Conservation (phyloP, 2,113 vertebrate genomes). For the Pelodiscus sinensis region DNA sequence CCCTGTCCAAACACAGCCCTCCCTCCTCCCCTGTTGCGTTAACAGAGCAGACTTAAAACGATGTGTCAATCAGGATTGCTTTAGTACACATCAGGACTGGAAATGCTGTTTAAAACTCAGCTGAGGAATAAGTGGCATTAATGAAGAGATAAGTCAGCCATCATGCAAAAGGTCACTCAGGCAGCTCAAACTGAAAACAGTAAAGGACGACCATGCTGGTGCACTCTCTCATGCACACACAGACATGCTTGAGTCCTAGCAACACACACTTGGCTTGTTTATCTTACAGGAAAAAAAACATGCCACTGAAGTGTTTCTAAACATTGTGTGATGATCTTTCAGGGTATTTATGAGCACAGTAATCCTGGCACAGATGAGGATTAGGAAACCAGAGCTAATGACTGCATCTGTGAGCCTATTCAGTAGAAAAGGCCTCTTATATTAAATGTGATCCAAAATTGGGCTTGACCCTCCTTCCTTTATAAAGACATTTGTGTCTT, state of each 20-base stretch:
- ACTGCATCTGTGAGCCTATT: neutral
- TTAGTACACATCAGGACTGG: neutral
- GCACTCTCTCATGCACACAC: neutral
- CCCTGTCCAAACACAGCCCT: neutral
- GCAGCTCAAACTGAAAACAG: neutral
- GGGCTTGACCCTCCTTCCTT: neutral
- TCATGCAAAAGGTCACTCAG: neutral
- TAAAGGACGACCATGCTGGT: neutral
- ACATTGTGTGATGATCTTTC: neutral
- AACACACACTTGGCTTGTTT: neutral
- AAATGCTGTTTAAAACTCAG: neutral
- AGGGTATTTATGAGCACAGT: neutral
- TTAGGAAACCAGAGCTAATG: neutral
- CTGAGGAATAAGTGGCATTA: neutral
- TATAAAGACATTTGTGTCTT: neutral
- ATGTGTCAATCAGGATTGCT: neutral
- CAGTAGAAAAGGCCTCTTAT: neutral
- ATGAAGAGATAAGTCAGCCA: constrained; percentile 21
- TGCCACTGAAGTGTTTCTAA: constrained; percentile 35
- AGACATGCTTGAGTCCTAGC: constrained; percentile 13
- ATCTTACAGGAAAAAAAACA: constrained; percentile 10
- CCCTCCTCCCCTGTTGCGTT: neutral
- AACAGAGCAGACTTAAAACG: neutral
- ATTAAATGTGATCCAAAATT: neutral
- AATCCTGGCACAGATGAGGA: fast-evolving